Evolutionary conservation across 1,140 invertebrate genomes (phyloP).

Genomic region (Delia radicum): DNA sequence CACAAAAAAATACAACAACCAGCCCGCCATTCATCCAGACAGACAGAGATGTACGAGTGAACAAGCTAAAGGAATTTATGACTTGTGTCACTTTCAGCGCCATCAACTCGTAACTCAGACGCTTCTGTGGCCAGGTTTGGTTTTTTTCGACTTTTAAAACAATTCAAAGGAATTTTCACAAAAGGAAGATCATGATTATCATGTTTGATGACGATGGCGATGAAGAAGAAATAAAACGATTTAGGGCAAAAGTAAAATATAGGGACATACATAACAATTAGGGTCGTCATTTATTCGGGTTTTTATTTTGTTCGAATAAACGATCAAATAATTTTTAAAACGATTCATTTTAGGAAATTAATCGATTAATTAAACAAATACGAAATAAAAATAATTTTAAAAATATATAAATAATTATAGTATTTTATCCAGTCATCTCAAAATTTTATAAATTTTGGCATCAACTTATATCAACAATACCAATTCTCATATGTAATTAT

Average conservation of each 20-base stretch:
- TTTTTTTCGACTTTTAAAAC: not conserved
- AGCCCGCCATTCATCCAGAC: no score
- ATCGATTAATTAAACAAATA: no score
- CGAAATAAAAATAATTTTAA: no score
- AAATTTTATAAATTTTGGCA: no score
- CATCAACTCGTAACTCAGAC: slow-evolving; percentile 52
- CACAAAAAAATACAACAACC: not conserved
- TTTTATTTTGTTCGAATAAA: no score
- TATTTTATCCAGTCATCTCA: no score
- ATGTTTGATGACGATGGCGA: not conserved
- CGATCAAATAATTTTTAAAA: no score
- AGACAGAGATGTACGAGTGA: not conserved
- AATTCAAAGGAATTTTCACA: not conserved
- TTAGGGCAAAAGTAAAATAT: not conserved
- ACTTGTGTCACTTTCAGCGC: slow-evolving; percentile 54
- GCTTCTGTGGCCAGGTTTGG: slow-evolving; percentile 4
- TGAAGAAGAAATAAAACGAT: not conserved
- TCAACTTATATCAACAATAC: no score
- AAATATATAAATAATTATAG: no score
- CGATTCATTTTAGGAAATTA: no score
- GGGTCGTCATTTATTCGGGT: no score
- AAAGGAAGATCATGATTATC: not conserved
- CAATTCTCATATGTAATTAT: no score
- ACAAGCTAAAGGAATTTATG: slow-evolving; percentile 48
- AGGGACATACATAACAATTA: not conserved